Evolutionary conservation across 2,888 invertebrate genomes (phyloP).

Genomic region (Ptycholaimellus sp.): DNA sequence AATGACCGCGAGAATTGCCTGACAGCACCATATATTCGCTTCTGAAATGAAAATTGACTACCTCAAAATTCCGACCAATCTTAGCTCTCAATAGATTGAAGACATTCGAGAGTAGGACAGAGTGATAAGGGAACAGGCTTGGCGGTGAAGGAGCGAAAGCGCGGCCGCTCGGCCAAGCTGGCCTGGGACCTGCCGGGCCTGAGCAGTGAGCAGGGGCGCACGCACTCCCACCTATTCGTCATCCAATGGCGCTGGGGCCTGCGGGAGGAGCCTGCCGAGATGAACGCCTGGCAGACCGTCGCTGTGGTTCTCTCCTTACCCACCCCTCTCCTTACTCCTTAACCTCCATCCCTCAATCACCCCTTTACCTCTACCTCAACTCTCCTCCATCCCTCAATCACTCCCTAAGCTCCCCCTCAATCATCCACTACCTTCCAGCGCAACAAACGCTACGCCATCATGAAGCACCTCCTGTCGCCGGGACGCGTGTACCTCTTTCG

Average conservation of each 20-base stretch:
- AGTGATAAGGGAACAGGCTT: constrained; percentile 9
- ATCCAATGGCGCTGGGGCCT: constrained; percentile 24
- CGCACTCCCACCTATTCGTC: constrained; percentile 17
- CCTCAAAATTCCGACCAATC: too few species aligned
- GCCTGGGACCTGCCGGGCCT: constrained; percentile 19
- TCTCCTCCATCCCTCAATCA: too few species aligned
- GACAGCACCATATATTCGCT: too few species aligned
- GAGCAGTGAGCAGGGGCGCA: constrained; percentile 10
- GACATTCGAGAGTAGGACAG: constrained; percentile 1
- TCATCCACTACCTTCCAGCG: constrained; percentile 11
- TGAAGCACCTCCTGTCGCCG: constrained; percentile 21
- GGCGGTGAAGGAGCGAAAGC: constrained; percentile 17
- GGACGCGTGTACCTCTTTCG: constrained; percentile 21
- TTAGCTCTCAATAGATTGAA: too few species aligned
- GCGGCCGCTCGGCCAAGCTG: constrained; percentile 17
- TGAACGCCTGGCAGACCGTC: constrained; percentile 24
- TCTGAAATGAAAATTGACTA: too few species aligned
- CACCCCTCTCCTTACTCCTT: too few species aligned
- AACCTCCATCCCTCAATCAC: too few species aligned
- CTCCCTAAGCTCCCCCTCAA: too few species aligned
- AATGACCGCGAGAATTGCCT: too few species aligned
- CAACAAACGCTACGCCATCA: constrained; percentile 22
- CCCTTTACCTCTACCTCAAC: too few species aligned
- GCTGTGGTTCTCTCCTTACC: constrained; percentile 10
- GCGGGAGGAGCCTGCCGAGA: constrained; percentile 10